Percentiles rank a stretch among this genome's conserved stretches.
phyloP scores from a whole-genome alignment of 2,797 vertebrate genomes.

The Hemitrygon akajei region DNA sequence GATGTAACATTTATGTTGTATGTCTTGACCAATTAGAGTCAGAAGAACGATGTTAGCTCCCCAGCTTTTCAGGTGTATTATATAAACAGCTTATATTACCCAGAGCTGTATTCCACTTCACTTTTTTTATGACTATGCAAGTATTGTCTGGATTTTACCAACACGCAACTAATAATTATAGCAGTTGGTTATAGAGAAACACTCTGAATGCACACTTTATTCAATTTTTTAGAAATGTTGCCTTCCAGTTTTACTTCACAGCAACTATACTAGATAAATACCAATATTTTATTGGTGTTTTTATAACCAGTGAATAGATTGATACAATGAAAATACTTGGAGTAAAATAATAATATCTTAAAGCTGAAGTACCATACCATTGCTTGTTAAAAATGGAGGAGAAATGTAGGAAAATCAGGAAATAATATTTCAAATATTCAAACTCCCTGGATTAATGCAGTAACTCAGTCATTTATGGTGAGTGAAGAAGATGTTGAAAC shows the following conservation, averaged over 20 bases:
- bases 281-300: background rate
- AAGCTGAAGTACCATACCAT: background rate
- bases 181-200: background rate
- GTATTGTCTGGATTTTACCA: background rate
- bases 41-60: background rate
- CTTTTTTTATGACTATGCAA: constrained; percentile 19
- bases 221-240: constrained; percentile 4
- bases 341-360: background rate
- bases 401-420: background rate
- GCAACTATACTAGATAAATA: background rate
- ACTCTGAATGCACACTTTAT: background rate
- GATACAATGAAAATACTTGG: background rate
- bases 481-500: background rate
- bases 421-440: constrained; percentile 12
- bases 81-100: constrained; percentile 5
- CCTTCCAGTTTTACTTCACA: background rate
- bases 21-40: background rate
- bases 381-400: background rate
- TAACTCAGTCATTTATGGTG: background rate
- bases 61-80: constrained; percentile 27
- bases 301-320: background rate
- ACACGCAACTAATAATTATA: constrained; percentile 16
- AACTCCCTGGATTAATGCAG: background rate
- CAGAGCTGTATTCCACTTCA: background rate
- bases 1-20: background rate